Evolutionary conservation across 2,113 vertebrate species (phyloP), one percentile per base, ranked within the genome.

Genomic region (Dicerorhinus sumatrensis): DNA sequence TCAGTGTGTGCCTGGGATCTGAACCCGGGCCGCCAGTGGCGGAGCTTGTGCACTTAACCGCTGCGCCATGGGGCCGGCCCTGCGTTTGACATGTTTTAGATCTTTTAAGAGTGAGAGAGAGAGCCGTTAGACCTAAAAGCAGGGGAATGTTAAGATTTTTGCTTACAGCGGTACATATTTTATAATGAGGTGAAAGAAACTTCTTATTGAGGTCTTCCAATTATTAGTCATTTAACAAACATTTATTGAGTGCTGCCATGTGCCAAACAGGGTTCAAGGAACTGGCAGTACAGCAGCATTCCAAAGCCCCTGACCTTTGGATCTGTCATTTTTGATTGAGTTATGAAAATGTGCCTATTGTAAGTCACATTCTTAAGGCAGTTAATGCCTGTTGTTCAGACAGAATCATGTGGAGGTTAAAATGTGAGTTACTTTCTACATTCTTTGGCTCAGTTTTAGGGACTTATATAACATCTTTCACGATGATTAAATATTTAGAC

Each of bases 121-220:
- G 77, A 65, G 21, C 20, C 6, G 86, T 87, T 88, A 8, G n/a
- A 77, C 17, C 51, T 76, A 48, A 82, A 96, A 76, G 8, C 3
- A 86, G 46, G 39, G 92, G 56, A 51, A 85, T 84, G 13, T 85
- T 85, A 72, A 62, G 62, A 69, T 94, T 80, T 92, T 84, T 84
- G 20, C 33, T 88, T 94, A 48, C 1, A 92, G 6, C 85, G 56
- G 16, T 46, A 60, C 39, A 87, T 25, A 25, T 36, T 93, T 82
- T 95, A 17, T 83, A 65, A 54, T 54, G 51, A 54, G 14, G 48
- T 69, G 79, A 89, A 77, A 75, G 73, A 89, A 93, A 39, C 10
- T 94, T 60, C 54, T 89, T 65, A 70, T 36, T 79, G 62, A 80
- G 82, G 54, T 67, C 70, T 95, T 91, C 91, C 27, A 73, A 0